A percentile compares a stretch with the other conserved stretches of the same genome.
Evolutionary conservation across 2,113 vertebrate species (phyloP).

Genomic region (Colistium nudipinnis): DNA sequence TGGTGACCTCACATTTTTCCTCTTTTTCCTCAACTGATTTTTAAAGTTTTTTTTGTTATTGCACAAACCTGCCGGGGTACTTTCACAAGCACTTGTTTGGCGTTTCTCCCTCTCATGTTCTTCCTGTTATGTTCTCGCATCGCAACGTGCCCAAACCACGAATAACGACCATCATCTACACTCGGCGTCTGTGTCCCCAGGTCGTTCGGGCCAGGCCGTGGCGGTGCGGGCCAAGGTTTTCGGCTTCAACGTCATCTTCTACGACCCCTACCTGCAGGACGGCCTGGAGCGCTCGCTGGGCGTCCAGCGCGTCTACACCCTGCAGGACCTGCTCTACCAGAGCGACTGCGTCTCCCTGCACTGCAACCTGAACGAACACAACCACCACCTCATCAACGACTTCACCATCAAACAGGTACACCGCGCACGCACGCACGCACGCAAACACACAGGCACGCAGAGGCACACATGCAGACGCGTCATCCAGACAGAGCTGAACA

Average conservation of each 20-base stretch:
- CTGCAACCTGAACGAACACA: slow-evolving; percentile 98
- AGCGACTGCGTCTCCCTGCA: slow-evolving; percentile 98
- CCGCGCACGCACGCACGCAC: background rate
- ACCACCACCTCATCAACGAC: slow-evolving; percentile 99
- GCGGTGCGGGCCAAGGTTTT: slow-evolving; percentile 97
- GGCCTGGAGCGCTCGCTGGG: slow-evolving; percentile 96
- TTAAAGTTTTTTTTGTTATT: background rate
- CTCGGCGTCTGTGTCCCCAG: slow-evolving; percentile 71
- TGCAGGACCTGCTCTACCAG: slow-evolving; percentile 98
- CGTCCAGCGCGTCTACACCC: slow-evolving; percentile 96
- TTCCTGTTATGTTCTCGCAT: too few species aligned
- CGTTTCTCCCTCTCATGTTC: too few species aligned
- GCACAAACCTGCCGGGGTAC: too few species aligned
- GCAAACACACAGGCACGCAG: background rate
- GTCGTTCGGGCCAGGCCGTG: slow-evolving; percentile 95
- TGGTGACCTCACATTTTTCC: slow-evolving; percentile 7
- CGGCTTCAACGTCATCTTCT: slow-evolving; percentile 98
- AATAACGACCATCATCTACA: background rate
- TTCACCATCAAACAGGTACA: slow-evolving; percentile 98
- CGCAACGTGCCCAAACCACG: background rate
- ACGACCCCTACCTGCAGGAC: slow-evolving; percentile 98
- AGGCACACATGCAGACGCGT: background rate
- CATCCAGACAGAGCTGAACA: slow-evolving; percentile 33
- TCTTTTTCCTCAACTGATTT: background rate
- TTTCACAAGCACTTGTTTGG: too few species aligned